phyloP scores from a whole-genome alignment of 2,113 vertebrate genomes.

The Thunnus thynnus region DNA sequence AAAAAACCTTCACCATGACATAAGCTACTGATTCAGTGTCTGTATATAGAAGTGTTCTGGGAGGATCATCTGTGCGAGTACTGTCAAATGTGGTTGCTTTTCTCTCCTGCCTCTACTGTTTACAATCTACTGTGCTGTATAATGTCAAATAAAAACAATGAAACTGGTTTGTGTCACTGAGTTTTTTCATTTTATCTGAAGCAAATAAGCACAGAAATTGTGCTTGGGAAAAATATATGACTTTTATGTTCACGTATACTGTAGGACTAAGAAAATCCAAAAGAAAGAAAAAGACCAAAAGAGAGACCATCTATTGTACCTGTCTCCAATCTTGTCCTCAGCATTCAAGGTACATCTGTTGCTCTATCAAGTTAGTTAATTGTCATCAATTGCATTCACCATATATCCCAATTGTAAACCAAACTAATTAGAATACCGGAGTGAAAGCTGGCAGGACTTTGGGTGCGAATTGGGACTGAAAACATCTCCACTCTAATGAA shows the following conservation, averaged over 20 bases:
- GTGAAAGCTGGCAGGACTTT: not conserved
- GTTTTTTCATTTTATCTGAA: not conserved
- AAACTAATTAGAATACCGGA: conserved; percentile 13
- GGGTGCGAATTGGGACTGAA: not conserved
- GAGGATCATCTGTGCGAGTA: not conserved
- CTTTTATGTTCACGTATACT: not conserved
- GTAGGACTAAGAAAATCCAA: not conserved
- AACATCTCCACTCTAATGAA: conserved; percentile 11
- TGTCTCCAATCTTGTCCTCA: not conserved
- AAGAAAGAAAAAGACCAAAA: not conserved
- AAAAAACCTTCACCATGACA: not conserved
- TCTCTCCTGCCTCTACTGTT: not conserved
- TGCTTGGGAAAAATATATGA: not conserved
- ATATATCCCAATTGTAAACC: not conserved
- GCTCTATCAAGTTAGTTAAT: not conserved
- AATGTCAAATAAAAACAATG: not conserved
- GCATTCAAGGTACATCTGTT: not conserved
- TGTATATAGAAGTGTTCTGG: not conserved
- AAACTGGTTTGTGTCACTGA: not conserved
- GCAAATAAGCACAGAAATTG: not conserved
- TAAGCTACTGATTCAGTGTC: conserved; percentile 1
- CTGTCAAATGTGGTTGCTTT: not conserved
- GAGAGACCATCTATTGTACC: not conserved
- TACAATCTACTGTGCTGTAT: conserved; percentile 12
- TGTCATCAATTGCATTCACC: not conserved